A percentile compares a stretch with the other conserved stretches of the same genome.
These are phyloP conservation scores for Temnothorax nylanderi DNA, from an alignment of 1,140 invertebrate genomes.

Conservation along the genomic window DNA sequence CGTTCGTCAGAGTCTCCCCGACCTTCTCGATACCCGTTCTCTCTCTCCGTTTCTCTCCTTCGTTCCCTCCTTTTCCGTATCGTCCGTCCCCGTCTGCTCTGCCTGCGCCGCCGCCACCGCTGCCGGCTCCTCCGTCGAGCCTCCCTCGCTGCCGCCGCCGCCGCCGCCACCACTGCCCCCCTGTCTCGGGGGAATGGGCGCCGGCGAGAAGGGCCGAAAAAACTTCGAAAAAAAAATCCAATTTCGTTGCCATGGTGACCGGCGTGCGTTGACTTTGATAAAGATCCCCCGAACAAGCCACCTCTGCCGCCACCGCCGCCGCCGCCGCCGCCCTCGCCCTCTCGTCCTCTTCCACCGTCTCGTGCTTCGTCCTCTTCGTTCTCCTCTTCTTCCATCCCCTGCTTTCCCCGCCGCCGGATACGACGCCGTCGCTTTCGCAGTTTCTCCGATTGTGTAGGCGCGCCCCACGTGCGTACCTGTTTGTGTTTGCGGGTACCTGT, in stretches of 20 bases:
- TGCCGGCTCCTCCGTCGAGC: constrained; percentile 66
- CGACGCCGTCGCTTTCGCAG: constrained; percentile 72
- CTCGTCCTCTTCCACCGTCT: constrained; percentile 55
- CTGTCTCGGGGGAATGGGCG: constrained; percentile 65
- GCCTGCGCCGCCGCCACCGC: constrained; percentile 31
- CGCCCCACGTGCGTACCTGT: constrained; percentile 51
- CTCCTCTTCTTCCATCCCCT: constrained; percentile 49
- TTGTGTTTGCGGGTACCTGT: constrained; percentile 14
- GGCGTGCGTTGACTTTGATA: constrained; percentile 85
- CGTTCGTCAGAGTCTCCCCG: constrained; percentile 83
- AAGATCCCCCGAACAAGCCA: constrained; percentile 80
- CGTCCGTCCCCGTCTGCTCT: constrained; percentile 49
- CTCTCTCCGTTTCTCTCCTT: constrained; percentile 60
- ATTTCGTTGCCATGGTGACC: constrained; percentile 85
- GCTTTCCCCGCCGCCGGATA: constrained; percentile 37
- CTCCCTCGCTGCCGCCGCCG: constrained; percentile 65
- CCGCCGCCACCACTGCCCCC: constrained; percentile 40
- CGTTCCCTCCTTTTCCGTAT: constrained; percentile 61
- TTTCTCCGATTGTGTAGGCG: constrained; percentile 72
- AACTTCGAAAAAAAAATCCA: constrained; percentile 85
- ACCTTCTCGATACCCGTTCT: constrained; percentile 73
- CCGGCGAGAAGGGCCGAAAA: constrained; percentile 83
- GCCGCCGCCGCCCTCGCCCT: constrained; percentile 37
- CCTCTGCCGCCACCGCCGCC: constrained; percentile 66
- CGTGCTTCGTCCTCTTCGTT: constrained; percentile 56